Evolutionary conservation across 53 echinoderm and acorn worm species (phyloP).

Genomic region (Patiria pectinifera): DNA sequence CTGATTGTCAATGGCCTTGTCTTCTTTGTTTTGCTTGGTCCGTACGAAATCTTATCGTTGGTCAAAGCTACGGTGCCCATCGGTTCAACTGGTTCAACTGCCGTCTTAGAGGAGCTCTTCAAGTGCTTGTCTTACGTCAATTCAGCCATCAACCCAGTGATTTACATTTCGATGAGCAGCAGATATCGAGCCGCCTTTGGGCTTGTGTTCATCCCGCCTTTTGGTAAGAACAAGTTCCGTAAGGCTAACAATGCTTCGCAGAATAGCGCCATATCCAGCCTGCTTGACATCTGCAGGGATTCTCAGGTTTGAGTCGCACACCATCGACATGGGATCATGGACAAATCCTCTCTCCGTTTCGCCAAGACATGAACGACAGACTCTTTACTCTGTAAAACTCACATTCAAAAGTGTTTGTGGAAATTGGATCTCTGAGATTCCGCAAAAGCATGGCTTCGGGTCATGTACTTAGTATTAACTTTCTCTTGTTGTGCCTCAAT

Average conservation of each 20-base stretch:
- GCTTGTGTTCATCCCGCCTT: constrained; percentile 46
- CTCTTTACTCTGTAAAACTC: too few species aligned
- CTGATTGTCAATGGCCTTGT: constrained; percentile 79
- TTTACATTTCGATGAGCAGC: constrained; percentile 59
- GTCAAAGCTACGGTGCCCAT: constrained; percentile 18
- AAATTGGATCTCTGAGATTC: not conserved
- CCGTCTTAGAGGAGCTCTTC: constrained; percentile 30
- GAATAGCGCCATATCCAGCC: constrained; percentile 60
- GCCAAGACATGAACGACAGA: not conserved
- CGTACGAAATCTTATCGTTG: constrained; percentile 71
- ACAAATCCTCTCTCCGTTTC: not conserved
- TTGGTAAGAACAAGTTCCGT: constrained; percentile 50
- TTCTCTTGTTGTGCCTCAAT: too few species aligned
- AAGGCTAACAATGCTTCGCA: constrained; percentile 42
- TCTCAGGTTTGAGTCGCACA: constrained; percentile 38
- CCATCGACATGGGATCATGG: not conserved
- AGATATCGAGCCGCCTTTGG: constrained; percentile 45
- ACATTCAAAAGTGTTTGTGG: not conserved
- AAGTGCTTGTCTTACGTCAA: constrained; percentile 52
- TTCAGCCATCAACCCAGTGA: constrained; percentile 55
- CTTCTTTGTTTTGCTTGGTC: constrained; percentile 74
- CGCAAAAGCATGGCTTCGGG: not conserved
- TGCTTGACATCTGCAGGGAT: constrained; percentile 57
- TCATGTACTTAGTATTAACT: not conserved
- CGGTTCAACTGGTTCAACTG: not conserved